Conservation (phyloP, 2,113 vertebrate genomes). For the Dryoscopus gambensis region DNA sequence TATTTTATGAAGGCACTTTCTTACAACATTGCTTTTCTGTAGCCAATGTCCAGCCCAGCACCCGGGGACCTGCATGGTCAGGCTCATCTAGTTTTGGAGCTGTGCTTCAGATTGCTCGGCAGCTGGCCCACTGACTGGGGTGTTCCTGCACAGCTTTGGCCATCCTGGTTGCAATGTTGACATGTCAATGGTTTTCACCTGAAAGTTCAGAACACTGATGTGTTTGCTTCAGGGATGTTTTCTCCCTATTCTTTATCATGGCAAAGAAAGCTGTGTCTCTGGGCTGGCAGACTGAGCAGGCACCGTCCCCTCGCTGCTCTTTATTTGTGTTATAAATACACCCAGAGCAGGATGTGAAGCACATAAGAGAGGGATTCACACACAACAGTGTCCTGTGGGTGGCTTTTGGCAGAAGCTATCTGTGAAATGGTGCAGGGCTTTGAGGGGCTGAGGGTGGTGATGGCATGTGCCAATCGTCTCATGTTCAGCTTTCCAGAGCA, state of each 20-base stretch:
- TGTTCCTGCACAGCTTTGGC: not conserved
- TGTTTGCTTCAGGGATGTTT: not conserved
- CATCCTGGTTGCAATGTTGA: not conserved
- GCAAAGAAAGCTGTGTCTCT: not conserved
- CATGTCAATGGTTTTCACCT: not conserved
- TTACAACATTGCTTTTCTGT: not conserved
- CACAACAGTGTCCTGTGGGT: rapidly evolving
- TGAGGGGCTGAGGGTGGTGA: rapidly evolving
- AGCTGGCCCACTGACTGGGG: not conserved
- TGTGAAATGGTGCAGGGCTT: rapidly evolving
- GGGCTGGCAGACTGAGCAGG: not conserved
- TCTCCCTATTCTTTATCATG: not conserved
- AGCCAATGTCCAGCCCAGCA: not conserved
- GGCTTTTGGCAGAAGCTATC: not conserved
- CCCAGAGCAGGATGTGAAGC: not conserved
- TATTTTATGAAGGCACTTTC: not conserved
- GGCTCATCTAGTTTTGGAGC: not conserved
- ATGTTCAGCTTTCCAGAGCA: not conserved
- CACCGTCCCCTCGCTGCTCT: rapidly evolving
- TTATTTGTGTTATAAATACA: not conserved
- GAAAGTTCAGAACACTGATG: not conserved
- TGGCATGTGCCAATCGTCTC: rapidly evolving
- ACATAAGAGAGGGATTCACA: not conserved
- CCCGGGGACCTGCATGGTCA: rapidly evolving
- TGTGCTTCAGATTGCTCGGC: not conserved